A percentile compares a stretch with the other conserved stretches of the same genome.
Conservation (phyloP, 2,888 invertebrate genomes). For the Tachystola acroxantha region DNA sequence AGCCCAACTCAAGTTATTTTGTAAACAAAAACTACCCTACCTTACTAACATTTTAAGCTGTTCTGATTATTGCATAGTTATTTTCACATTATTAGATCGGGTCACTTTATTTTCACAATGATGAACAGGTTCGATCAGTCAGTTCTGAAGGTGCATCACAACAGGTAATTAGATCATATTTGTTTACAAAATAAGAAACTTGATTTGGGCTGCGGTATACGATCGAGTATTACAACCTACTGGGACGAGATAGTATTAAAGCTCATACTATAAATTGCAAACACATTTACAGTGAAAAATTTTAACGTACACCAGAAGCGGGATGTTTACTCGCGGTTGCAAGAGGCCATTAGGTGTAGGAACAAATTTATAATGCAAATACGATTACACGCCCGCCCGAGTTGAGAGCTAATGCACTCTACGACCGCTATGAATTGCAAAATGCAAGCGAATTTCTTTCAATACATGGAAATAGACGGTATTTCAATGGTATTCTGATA, state of each 20-base stretch:
- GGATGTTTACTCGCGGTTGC: constrained; percentile 53
- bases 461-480: constrained; percentile 43
- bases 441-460: constrained; percentile 52
- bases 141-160: too few species aligned
- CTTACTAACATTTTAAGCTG: too few species aligned
- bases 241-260: background rate
- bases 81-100: too few species aligned
- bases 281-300: constrained; percentile 4
- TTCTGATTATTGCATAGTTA: too few species aligned
- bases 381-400: constrained; percentile 61
- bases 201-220: too few species aligned
- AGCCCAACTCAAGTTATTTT: too few species aligned
- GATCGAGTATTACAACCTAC: too few species aligned
- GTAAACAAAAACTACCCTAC: too few species aligned
- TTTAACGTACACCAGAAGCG: constrained; percentile 6
- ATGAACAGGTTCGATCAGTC: too few species aligned
- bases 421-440: constrained; percentile 63
- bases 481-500: background rate
- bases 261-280: background rate
- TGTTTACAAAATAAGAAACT: too few species aligned
- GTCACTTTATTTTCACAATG: too few species aligned
- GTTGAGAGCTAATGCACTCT: constrained; percentile 67
- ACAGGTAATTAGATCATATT: too few species aligned
- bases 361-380: constrained; percentile 77
- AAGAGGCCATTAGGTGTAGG: constrained; percentile 63